Conservation (phyloP, 2,888 invertebrate genomes). For the Protula sp. region DNA sequence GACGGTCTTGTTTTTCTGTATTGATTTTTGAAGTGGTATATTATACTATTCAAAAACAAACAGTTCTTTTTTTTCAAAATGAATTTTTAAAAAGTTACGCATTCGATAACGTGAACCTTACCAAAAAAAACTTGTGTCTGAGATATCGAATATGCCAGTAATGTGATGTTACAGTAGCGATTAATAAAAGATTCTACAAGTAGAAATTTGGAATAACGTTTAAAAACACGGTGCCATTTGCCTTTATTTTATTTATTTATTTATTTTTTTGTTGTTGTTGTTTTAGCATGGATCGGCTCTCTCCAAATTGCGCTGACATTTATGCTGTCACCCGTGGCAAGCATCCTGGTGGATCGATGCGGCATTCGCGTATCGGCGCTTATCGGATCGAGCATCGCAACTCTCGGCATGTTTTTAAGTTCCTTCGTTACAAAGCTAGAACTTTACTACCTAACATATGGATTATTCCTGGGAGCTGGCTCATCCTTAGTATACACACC, state of each 20-base stretch:
- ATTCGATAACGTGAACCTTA: too few species aligned
- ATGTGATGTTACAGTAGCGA: too few species aligned
- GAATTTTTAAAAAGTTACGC: too few species aligned
- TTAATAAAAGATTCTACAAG: too few species aligned
- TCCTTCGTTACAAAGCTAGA: constrained; percentile 70
- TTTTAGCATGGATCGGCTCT: constrained; percentile 82
- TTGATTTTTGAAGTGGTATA: too few species aligned
- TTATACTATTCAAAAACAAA: too few species aligned
- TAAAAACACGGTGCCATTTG: background rate
- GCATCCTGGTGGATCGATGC: constrained; percentile 76
- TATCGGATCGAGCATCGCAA: constrained; percentile 73
- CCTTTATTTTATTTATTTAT: too few species aligned
- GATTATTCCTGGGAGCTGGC: constrained; percentile 81
- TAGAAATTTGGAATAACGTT: too few species aligned
- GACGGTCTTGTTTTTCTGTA: too few species aligned
- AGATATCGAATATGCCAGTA: too few species aligned
- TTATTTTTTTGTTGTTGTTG: constrained; percentile 6
- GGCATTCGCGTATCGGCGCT: constrained; percentile 81
- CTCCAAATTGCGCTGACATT: constrained; percentile 84
- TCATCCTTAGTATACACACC: constrained; percentile 87
- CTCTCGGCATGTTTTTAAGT: constrained; percentile 72
- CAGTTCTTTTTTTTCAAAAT: too few species aligned
- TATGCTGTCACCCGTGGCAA: constrained; percentile 79
- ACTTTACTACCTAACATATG: constrained; percentile 78
- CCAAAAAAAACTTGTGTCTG: too few species aligned